Percentiles rank a stretch among this genome's conserved stretches.
Evolutionary conservation across 2,113 vertebrate genomes (phyloP).

Genomic region (Neomonachus schauinslandi): DNA sequence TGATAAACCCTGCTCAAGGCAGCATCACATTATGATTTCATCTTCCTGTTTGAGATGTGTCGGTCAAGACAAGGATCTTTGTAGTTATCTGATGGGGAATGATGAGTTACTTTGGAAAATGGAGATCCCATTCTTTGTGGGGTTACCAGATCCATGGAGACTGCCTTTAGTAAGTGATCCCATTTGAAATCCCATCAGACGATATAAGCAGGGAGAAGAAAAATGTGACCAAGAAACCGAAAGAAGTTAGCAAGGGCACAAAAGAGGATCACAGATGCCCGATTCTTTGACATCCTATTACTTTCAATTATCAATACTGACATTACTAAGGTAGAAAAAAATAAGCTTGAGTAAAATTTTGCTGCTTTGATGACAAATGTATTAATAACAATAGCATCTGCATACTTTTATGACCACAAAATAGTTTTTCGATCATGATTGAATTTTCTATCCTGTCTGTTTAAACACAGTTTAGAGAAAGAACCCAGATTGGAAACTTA

Average conservation of each 20-base stretch:
- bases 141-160: background rate
- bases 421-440: background rate
- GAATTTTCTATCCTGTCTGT: background rate
- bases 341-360: background rate
- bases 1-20: background rate
- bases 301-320: background rate
- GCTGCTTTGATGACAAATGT: background rate
- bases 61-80: background rate
- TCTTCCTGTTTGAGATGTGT: background rate
- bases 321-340: background rate
- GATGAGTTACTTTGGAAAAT: background rate
- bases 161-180: background rate
- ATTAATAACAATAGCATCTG: background rate
- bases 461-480: background rate
- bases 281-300: background rate
- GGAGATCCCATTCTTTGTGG: background rate
- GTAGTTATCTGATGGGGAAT: background rate
- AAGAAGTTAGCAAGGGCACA: background rate
- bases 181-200: background rate
- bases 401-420: background rate
- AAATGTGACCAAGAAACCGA: background rate
- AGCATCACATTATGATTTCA: background rate
- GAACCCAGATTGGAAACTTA: background rate
- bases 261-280: background rate
- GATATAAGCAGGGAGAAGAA: background rate